Evolutionary conservation across 2,113 vertebrate species (phyloP).

Genomic region (Grallaria varia): DNA sequence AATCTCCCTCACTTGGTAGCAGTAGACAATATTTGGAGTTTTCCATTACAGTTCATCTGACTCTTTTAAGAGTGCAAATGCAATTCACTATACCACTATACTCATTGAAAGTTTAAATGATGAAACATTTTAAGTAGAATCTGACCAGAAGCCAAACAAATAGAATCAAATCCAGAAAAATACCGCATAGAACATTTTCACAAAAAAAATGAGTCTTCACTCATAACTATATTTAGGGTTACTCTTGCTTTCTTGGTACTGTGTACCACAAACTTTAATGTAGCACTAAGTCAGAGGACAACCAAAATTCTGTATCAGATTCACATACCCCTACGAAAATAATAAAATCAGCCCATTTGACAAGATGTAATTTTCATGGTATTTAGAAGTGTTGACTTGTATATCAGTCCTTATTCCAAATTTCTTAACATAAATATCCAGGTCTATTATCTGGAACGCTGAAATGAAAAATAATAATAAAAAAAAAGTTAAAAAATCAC

Average conservation of each 20-base stretch:
- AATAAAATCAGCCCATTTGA: not conserved
- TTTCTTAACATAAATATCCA: not conserved
- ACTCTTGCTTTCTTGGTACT: not conserved
- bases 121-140: not conserved
- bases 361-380: not conserved
- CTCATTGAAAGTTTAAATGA: not conserved
- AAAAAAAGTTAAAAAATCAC: not conserved
- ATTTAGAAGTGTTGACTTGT: not conserved
- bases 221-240: not conserved
- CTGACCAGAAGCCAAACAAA: not conserved
- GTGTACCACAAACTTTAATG: not conserved
- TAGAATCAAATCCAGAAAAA: not conserved
- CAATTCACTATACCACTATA: not conserved
- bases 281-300: not conserved
- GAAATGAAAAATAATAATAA: not conserved
- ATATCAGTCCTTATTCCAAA: not conserved
- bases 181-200: not conserved
- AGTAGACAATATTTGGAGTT: not conserved
- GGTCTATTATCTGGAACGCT: not conserved
- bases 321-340: not conserved
- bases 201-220: not conserved
- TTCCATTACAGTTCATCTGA: not conserved
- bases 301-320: not conserved
- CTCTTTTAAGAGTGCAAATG: not conserved
- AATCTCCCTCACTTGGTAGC: fast-evolving